These are phyloP conservation scores for Drosophila rufa DNA, from an alignment of 1,140 invertebrate species.

Conservation along the genomic window DNA sequence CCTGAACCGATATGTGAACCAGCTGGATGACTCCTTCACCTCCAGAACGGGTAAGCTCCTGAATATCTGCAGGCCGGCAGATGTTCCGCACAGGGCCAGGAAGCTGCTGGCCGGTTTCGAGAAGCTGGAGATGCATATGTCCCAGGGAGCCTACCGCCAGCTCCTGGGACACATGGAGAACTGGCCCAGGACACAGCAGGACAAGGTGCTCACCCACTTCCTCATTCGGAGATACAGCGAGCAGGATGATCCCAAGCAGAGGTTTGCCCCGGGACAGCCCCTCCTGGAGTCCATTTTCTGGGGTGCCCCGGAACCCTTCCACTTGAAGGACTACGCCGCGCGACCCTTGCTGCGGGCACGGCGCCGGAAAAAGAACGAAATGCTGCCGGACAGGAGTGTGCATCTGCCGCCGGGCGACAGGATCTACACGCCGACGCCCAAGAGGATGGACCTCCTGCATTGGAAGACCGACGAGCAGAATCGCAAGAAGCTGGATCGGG, in stretches of 20 bases:
- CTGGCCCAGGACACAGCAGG: conserved; percentile 29
- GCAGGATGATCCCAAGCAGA: neutral
- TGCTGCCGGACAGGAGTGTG: neutral
- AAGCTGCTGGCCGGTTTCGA: conserved; percentile 28
- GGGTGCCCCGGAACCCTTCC: conserved; percentile 1
- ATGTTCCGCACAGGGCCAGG: conserved; percentile 37
- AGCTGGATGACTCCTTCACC: conserved; percentile 40
- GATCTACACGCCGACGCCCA: conserved; percentile 31
- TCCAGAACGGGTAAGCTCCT: conserved; percentile 40
- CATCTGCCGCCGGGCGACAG: conserved; percentile 27
- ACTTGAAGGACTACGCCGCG: conserved; percentile 6
- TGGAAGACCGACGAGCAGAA: conserved; percentile 46
- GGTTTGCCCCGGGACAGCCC: neutral
- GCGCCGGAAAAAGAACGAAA: conserved; percentile 28
- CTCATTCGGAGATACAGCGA: neutral
- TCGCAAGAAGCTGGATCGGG: conserved; percentile 29
- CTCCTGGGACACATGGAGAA: neutral
- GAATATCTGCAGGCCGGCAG: conserved; percentile 3
- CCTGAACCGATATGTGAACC: neutral
- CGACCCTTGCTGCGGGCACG: neutral
- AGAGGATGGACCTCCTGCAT: conserved; percentile 40
- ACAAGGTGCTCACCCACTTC: conserved; percentile 32
- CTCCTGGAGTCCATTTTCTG: conserved; percentile 20
- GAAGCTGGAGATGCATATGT: conserved; percentile 34
- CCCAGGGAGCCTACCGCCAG: neutral